phyloP scores from a whole-genome alignment of 2,797 vertebrate species.

The Pseudochromis fuscus region DNA sequence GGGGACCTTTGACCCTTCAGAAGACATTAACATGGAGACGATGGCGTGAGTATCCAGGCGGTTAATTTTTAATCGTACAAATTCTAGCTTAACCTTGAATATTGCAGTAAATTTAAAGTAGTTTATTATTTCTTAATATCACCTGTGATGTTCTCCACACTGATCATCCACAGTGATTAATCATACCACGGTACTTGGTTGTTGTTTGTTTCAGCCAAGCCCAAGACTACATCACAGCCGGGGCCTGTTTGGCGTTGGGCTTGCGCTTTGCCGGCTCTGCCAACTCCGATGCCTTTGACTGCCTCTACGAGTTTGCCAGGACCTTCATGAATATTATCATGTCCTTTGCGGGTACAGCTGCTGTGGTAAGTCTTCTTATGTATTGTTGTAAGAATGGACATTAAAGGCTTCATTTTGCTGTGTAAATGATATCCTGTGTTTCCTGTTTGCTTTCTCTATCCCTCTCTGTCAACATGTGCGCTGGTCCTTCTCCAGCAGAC shows the following conservation, averaged over 20 bases:
- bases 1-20: slow-evolving; percentile 89
- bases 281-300: slow-evolving; percentile 96
- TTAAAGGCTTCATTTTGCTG: background rate
- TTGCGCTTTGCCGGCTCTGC: slow-evolving; percentile 97
- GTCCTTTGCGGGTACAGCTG: slow-evolving; percentile 89
- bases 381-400: too few relatives aligned
- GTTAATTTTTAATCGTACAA: background rate
- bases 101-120: background rate
- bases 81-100: background rate
- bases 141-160: background rate
- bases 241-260: slow-evolving; percentile 95
- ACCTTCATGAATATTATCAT: slow-evolving; percentile 96
- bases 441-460: background rate
- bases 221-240: slow-evolving; percentile 97
- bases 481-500: slow-evolving; percentile 81
- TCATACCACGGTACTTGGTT: too few relatives aligned
- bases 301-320: slow-evolving; percentile 94
- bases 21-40: slow-evolving; percentile 96
- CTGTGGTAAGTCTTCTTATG: slow-evolving; percentile 89
- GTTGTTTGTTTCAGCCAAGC: slow-evolving; percentile 88
- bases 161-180: background rate
- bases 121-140: background rate
- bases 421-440: background rate
- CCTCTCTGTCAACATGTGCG: background rate
- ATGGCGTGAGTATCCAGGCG: slow-evolving; percentile 89